phyloP scores from a whole-genome alignment of 1,140 invertebrate genomes.

The Nixonia krombeini region DNA sequence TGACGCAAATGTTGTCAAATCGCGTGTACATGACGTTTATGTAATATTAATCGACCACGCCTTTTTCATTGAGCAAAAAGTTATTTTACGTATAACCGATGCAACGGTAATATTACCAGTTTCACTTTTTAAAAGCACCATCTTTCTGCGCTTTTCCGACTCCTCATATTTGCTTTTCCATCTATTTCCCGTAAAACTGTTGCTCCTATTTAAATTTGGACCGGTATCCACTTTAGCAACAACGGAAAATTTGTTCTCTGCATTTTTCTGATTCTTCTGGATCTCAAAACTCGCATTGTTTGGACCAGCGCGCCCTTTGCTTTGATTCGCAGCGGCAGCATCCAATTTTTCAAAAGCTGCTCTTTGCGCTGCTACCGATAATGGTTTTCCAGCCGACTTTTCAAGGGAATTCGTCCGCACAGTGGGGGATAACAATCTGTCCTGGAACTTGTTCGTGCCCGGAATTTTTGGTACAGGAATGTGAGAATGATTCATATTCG shows the following conservation, averaged over 20 bases:
- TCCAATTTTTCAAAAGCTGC: conserved; percentile 65
- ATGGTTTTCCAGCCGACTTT: conserved; percentile 45
- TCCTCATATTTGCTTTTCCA: conserved; percentile 80
- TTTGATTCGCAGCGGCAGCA: conserved; percentile 48
- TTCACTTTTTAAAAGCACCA: conserved; percentile 76
- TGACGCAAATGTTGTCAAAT: no score
- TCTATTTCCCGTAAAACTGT: conserved; percentile 62
- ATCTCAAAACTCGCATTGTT: conserved; percentile 43
- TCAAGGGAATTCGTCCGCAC: conserved; percentile 51
- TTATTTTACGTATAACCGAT: conserved; percentile 1
- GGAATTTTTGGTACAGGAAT: conserved; percentile 63
- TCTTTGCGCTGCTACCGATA: conserved; percentile 63
- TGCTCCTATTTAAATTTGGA: conserved; percentile 50
- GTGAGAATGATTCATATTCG: conserved; percentile 62
- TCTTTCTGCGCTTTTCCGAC: conserved; percentile 77
- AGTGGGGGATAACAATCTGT: conserved; percentile 52
- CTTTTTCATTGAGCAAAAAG: conserved; percentile 1
- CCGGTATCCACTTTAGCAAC: conserved; percentile 22
- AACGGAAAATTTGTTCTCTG: conserved; percentile 19
- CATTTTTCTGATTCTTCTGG: conserved; percentile 29
- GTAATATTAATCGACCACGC: background rate
- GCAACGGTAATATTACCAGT: conserved; percentile 71
- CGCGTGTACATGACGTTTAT: no score
- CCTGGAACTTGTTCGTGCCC: conserved; percentile 45
- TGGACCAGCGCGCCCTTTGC: conserved; percentile 15